Conservation (phyloP, 2,888 invertebrate species). For the Diogma glabrata region DNA sequence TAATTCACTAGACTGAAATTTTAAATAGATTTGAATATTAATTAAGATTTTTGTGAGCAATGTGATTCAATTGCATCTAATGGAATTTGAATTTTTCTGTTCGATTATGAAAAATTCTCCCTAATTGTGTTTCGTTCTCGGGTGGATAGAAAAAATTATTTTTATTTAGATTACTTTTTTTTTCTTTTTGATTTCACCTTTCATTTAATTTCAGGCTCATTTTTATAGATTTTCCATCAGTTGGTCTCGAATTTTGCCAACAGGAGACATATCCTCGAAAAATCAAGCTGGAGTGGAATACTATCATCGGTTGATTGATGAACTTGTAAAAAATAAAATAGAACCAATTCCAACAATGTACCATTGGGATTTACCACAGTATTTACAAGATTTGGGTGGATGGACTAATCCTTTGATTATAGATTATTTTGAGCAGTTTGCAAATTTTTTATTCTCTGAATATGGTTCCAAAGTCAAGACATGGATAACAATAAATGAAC, state of each 20-base stretch:
- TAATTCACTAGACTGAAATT: no score
- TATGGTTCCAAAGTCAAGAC: conserved; percentile 42
- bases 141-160: no score
- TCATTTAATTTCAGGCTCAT: no score
- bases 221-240: conserved; percentile 4
- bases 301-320: conserved; percentile 1
- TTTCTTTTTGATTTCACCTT: no score
- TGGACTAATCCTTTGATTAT: conserved; percentile 36
- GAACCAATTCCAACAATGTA: conserved; percentile 46
- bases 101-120: no score
- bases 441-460: conserved; percentile 33
- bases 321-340: conserved; percentile 35
- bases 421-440: conserved; percentile 41
- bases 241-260: conserved; percentile 42
- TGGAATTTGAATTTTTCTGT: no score
- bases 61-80: no score
- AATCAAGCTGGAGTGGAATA: neutral
- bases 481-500: conserved; percentile 50
- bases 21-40: no score
- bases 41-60: no score
- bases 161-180: no score
- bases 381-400: conserved; percentile 44
- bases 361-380: conserved; percentile 44
- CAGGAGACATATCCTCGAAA: conserved; percentile 39
- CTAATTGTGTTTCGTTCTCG: no score